Evolutionary conservation across 1,140 invertebrate species (phyloP).

Genomic region (Myzus persicae): DNA sequence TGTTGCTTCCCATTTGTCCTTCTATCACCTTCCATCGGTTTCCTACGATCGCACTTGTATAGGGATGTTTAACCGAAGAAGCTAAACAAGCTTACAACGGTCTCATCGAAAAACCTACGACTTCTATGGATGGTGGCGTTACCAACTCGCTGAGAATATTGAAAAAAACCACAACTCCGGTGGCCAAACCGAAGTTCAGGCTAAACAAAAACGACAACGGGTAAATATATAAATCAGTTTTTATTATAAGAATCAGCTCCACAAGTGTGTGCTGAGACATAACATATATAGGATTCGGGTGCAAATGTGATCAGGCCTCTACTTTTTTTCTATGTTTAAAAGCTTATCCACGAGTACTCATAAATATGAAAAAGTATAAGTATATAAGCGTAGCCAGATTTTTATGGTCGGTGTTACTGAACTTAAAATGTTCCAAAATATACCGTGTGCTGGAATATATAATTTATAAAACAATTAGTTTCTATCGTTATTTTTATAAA

Average conservation of each 20-base stretch:
- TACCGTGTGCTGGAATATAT: too few species aligned
- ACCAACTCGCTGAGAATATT: constrained; percentile 74
- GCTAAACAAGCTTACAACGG: constrained; percentile 91
- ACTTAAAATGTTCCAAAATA: too few species aligned
- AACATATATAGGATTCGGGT: background rate
- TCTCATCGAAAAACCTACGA: constrained; percentile 77
- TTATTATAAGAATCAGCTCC: background rate
- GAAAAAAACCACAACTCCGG: constrained; percentile 67
- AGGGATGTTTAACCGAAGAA: constrained; percentile 81
- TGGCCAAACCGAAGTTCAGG: constrained; percentile 67
- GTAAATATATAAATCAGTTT: constrained; percentile 36
- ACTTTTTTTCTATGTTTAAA: background rate
- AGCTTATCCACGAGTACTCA: background rate
- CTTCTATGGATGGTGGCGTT: background rate
- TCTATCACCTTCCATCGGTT: constrained; percentile 63
- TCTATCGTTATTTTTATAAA: too few species aligned
- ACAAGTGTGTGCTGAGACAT: background rate
- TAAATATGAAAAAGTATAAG: background rate
- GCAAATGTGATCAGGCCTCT: background rate
- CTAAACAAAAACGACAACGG: constrained; percentile 46
- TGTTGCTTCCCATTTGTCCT: constrained; percentile 64
- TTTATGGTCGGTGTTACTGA: too few species aligned
- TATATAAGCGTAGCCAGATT: background rate
- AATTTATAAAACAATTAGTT: too few species aligned
- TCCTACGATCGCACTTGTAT: constrained; percentile 61